Percentiles rank a stretch among this genome's conserved stretches.
phyloP scores from a whole-genome alignment of 1,140 invertebrate species.

The Drosophila dunni region DNA sequence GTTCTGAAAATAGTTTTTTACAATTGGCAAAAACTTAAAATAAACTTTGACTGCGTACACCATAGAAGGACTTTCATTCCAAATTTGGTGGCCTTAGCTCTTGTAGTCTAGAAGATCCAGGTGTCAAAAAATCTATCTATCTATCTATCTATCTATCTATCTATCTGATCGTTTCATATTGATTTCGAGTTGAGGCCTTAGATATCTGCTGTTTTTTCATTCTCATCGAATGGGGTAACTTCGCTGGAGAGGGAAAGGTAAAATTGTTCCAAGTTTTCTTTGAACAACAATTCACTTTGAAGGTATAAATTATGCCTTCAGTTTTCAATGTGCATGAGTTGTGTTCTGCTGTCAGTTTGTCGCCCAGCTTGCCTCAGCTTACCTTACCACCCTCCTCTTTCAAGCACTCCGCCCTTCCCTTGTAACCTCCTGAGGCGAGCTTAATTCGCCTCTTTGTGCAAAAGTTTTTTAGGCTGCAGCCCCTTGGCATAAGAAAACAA shows the following conservation, averaged over 20 bases:
- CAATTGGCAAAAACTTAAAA: no score
- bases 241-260: slow-evolving; percentile 37
- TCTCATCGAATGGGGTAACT: slow-evolving; percentile 17
- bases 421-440: slow-evolving; percentile 40
- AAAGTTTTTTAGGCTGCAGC: slow-evolving; percentile 69
- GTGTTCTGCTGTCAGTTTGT: slow-evolving; percentile 69
- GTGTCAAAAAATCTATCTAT: neutral
- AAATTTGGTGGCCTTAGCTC: neutral
- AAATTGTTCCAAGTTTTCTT: slow-evolving; percentile 73
- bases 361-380: slow-evolving; percentile 14
- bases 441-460: slow-evolving; percentile 72
- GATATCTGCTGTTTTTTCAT: slow-evolving; percentile 56
- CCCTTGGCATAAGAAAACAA: slow-evolving; percentile 73
- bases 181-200: slow-evolving; percentile 6
- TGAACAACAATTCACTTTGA: slow-evolving; percentile 83
- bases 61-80: neutral
- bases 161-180: neutral
- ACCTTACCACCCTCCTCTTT: neutral
- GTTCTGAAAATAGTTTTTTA: no score
- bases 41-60: no score
- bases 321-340: slow-evolving; percentile 78
- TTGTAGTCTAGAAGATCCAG: slow-evolving; percentile 1
- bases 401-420: neutral
- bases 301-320: slow-evolving; percentile 83
- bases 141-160: no score